Evolutionary conservation across 2,888 invertebrate species (phyloP).

Genomic region (Pollenia amentaria): DNA sequence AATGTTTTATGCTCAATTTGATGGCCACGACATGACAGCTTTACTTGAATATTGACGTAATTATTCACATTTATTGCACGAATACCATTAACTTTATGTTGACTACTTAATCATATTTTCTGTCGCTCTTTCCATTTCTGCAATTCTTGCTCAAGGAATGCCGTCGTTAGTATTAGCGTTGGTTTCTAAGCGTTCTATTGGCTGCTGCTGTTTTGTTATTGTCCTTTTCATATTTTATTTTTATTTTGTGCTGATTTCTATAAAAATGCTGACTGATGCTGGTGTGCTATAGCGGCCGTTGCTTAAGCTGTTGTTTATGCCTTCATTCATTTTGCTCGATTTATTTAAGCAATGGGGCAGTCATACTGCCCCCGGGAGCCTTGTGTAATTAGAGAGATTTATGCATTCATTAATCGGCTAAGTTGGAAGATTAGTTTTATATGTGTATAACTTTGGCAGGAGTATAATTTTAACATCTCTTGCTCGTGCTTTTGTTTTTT

Average conservation of each 20-base stretch:
- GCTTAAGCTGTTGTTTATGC: slow-evolving; percentile 22
- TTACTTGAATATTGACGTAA: slow-evolving; percentile 74
- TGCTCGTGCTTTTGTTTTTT: slow-evolving; percentile 7
- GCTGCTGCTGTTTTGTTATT: slow-evolving; percentile 33
- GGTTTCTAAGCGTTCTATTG: slow-evolving; percentile 45
- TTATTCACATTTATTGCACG: slow-evolving; percentile 76
- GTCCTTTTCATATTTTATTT: slow-evolving; percentile 55
- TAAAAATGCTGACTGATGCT: slow-evolving; percentile 15
- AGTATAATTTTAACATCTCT: slow-evolving; percentile 61
- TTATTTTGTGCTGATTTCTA: slow-evolving; percentile 41
- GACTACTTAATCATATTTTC: slow-evolving; percentile 75
- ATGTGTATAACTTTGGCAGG: slow-evolving; percentile 67
- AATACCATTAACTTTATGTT: slow-evolving; percentile 76
- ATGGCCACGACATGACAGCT: slow-evolving; percentile 75
- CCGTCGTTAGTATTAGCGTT: background rate
- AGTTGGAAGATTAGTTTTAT: slow-evolving; percentile 76
- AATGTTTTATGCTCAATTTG: slow-evolving; percentile 73
- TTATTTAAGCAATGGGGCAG: slow-evolving; percentile 66
- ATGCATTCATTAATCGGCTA: slow-evolving; percentile 78
- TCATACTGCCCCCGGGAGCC: slow-evolving; percentile 67
- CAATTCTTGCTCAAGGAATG: slow-evolving; percentile 8
- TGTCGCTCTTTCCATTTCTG: slow-evolving; percentile 30
- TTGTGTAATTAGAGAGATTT: slow-evolving; percentile 77
- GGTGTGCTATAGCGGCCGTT: slow-evolving; percentile 17
- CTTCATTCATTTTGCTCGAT: slow-evolving; percentile 60